Conservation (phyloP, 2,888 invertebrate genomes). For the Agrotis exclamationis region DNA sequence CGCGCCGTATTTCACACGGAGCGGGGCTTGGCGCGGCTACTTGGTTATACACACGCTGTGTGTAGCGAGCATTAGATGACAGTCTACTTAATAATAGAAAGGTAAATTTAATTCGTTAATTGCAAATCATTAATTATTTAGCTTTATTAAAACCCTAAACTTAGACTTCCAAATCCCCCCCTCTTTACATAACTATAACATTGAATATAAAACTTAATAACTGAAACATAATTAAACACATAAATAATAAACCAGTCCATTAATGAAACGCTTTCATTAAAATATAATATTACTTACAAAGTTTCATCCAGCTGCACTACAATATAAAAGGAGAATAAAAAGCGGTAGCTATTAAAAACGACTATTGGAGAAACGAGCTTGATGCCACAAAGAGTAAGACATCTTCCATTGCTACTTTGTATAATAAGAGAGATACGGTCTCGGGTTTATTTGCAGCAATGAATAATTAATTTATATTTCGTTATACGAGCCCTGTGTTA, state of each 20-base stretch:
- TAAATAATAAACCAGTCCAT: slow-evolving; percentile 22
- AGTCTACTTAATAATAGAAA: too few relatives aligned
- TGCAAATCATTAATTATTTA: too few relatives aligned
- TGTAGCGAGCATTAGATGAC: too few relatives aligned
- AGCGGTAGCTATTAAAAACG: slow-evolving; percentile 51
- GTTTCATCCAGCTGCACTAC: slow-evolving; percentile 53
- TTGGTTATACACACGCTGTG: too few relatives aligned
- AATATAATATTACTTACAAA: slow-evolving; percentile 59
- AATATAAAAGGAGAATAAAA: slow-evolving; percentile 57
- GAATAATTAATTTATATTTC: slow-evolving; percentile 62
- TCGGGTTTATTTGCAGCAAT: slow-evolving; percentile 59
- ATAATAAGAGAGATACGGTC: slow-evolving; percentile 42
- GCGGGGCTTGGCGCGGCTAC: too few relatives aligned
- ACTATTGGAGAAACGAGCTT: slow-evolving; percentile 54
- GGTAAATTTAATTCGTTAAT: too few relatives aligned
- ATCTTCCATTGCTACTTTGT: slow-evolving; percentile 63
- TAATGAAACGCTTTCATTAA: slow-evolving; percentile 53
- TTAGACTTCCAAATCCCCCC: neutral
- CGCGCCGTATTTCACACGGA: too few relatives aligned
- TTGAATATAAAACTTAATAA: slow-evolving; percentile 33
- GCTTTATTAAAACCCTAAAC: neutral
- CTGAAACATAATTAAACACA: slow-evolving; percentile 24
- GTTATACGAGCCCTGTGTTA: slow-evolving; percentile 37
- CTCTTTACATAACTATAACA: neutral
- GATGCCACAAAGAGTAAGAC: slow-evolving; percentile 62